phyloP scores from a whole-genome alignment of 2,113 vertebrate species.

The Xiphorhynchus elegans region DNA sequence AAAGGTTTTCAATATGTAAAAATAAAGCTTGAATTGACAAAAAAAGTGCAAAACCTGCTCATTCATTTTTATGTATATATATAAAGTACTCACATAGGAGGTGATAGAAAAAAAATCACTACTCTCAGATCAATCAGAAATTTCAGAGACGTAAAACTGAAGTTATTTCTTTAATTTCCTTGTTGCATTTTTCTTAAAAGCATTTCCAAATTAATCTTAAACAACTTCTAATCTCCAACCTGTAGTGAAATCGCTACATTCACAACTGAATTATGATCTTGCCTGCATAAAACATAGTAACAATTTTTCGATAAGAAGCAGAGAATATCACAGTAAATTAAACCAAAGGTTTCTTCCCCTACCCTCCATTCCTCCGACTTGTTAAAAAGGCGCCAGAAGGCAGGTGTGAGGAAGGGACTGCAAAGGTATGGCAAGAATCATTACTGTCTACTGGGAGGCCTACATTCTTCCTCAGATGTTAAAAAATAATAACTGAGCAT shows the following conservation, averaged over 20 bases:
- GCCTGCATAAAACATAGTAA: neutral
- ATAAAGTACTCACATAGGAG: neutral
- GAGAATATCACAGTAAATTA: neutral
- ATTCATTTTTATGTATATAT: neutral
- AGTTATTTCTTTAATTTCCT: neutral
- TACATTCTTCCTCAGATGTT: neutral
- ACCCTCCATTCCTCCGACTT: neutral
- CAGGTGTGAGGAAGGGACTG: neutral
- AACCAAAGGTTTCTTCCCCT: neutral
- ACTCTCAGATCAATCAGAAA: neutral
- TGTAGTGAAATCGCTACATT: neutral
- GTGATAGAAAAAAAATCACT: neutral
- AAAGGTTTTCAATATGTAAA: neutral
- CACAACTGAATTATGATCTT: neutral
- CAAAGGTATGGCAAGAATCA: neutral
- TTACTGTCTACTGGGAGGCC: neutral
- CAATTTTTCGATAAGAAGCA: neutral
- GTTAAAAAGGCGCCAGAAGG: neutral
- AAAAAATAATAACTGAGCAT: neutral
- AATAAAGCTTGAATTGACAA: neutral
- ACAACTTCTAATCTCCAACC: neutral
- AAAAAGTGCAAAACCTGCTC: neutral
- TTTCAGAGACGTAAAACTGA: neutral
- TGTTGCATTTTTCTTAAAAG: neutral
- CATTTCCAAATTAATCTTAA: neutral